Conservation (phyloP, 1,140 invertebrate genomes). For the Archivesica marissinica region DNA sequence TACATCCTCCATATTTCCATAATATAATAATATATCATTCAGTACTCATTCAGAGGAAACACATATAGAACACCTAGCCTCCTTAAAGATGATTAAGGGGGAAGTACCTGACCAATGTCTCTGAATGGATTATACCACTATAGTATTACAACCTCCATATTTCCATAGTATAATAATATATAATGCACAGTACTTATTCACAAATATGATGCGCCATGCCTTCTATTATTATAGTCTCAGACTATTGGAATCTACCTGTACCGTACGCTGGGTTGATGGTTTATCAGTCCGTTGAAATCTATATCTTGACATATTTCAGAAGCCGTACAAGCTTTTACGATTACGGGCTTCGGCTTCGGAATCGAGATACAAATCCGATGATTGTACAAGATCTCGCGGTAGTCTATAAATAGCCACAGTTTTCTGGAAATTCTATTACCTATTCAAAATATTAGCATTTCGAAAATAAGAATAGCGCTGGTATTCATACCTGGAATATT, state of each 20-base stretch:
- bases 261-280: neutral
- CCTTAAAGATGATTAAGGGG: no score
- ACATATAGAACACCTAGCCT: no score
- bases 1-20: no score
- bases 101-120: no score
- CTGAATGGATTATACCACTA: no score
- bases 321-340: conserved; percentile 11
- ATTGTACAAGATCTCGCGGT: neutral
- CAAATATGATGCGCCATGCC: no score
- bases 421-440: conserved; percentile 13
- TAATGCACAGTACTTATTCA: no score
- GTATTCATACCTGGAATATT: neutral
- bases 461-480: neutral
- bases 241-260: neutral
- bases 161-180: no score
- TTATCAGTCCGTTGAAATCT: conserved; percentile 20
- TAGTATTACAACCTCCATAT: no score
- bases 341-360: conserved; percentile 1
- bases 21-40: no score
- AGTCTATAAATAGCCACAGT: conserved; percentile 1
- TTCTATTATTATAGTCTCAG: no score
- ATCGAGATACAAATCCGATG: conserved; percentile 5
- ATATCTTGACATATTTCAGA: conserved; percentile 22
- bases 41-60: no score
- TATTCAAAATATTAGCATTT: conserved; percentile 14